Evolutionary conservation across 2,797 vertebrate genomes (phyloP).

Genomic region (Labroides dimidiatus): DNA sequence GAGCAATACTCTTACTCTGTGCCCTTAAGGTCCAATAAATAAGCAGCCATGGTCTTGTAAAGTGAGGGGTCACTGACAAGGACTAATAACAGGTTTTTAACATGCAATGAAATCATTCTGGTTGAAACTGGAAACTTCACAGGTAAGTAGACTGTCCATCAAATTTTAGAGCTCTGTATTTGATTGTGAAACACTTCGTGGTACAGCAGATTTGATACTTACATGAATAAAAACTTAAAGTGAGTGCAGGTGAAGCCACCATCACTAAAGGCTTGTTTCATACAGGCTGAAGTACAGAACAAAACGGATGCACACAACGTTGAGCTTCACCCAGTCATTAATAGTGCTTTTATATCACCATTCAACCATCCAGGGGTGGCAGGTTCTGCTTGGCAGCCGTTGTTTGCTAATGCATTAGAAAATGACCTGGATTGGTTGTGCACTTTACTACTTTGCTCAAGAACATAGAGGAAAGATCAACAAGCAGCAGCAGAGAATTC

Average conservation of each 20-base stretch:
- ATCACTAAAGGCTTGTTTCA: conserved; percentile 6
- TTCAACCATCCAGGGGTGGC: conserved; percentile 37
- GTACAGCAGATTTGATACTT: not conserved
- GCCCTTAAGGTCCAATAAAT: too few relatives aligned
- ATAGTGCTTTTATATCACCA: conserved; percentile 59
- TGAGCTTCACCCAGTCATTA: conserved; percentile 69
- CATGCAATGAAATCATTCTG: not conserved
- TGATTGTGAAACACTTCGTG: conserved; percentile 2
- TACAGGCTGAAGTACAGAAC: conserved; percentile 3
- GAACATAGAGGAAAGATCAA: conserved; percentile 31
- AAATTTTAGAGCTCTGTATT: conserved; percentile 4
- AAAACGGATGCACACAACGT: conserved; percentile 16
- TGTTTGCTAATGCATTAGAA: conserved; percentile 75
- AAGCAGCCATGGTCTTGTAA: not conserved
- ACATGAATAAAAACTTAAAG: not conserved
- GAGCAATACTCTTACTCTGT: too few relatives aligned
- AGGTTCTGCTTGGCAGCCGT: conserved; percentile 54
- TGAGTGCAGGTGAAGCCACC: not conserved
- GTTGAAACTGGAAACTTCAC: not conserved
- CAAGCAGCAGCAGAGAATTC: conserved; percentile 23
- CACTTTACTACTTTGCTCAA: conserved; percentile 40
- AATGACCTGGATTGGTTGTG: conserved; percentile 53
- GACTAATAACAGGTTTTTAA: conserved; percentile 9
- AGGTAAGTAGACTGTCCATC: not conserved
- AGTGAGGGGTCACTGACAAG: not conserved